phyloP scores from a whole-genome alignment of 1,140 invertebrate genomes.

The Euschistus heros region DNA sequence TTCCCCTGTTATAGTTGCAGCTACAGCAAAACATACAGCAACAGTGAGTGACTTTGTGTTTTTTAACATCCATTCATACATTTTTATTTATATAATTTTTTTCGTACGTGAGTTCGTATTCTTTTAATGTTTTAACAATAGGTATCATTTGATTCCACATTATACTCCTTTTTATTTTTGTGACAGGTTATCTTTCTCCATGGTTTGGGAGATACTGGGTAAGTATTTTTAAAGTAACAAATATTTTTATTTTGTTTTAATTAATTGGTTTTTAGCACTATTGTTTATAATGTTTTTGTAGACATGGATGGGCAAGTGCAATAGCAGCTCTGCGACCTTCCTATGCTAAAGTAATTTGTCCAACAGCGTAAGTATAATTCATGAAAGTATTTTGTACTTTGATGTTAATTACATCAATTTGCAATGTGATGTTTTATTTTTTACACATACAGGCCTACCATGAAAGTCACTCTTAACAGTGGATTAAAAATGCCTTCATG shows the following conservation, averaged over 20 bases:
- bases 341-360: slow-evolving; percentile 87
- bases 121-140: slow-evolving; percentile 19
- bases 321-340: slow-evolving; percentile 66
- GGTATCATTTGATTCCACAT: background rate
- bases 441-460: slow-evolving; percentile 51
- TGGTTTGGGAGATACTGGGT: slow-evolving; percentile 46
- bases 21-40: slow-evolving; percentile 64
- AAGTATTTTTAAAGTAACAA: background rate
- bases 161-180: slow-evolving; percentile 9
- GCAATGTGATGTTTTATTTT: background rate
- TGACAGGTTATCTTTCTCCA: slow-evolving; percentile 45
- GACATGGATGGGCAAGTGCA: slow-evolving; percentile 85
- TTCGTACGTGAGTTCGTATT: background rate
- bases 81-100: background rate
- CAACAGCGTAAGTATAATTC: slow-evolving; percentile 62
- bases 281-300: slow-evolving; percentile 38
- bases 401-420: no score
- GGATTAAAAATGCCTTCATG: slow-evolving; percentile 92
- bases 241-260: background rate
- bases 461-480: slow-evolving; percentile 85
- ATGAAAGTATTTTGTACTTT: no score
- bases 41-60: slow-evolving; percentile 49
- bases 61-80: background rate
- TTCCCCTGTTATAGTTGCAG: slow-evolving; percentile 60
- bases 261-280: background rate